phyloP scores from a whole-genome alignment of 2,888 invertebrate genomes.

The Leucoptera coffeella region DNA sequence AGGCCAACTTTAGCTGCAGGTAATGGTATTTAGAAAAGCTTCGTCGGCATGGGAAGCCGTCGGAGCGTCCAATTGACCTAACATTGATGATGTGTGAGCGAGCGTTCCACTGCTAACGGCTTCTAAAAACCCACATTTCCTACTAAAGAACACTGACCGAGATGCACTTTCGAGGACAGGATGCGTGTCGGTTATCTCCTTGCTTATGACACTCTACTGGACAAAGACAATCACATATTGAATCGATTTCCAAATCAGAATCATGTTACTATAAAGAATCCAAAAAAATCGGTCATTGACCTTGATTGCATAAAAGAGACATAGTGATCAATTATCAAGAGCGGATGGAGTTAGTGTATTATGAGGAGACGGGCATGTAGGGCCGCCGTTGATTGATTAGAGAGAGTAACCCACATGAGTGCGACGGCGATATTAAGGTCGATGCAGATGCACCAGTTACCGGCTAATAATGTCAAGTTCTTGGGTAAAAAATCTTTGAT shows the following conservation, averaged over 20 bases:
- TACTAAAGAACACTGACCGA: slow-evolving; percentile 33
- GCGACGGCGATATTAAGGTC: slow-evolving; percentile 38
- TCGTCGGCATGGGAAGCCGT: slow-evolving; percentile 14
- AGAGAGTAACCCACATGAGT: slow-evolving; percentile 46
- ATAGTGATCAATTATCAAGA: slow-evolving; percentile 19
- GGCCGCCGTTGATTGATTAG: slow-evolving; percentile 45
- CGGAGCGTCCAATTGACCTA: slow-evolving; percentile 27
- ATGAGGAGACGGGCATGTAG: slow-evolving; percentile 27
- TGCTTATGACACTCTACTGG: no score
- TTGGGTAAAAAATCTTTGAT: no score
- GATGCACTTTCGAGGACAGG: slow-evolving; percentile 35
- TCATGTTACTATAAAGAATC: no score
- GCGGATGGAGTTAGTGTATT: slow-evolving; percentile 21
- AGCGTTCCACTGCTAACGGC: slow-evolving; percentile 30
- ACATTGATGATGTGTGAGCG: slow-evolving; percentile 23
- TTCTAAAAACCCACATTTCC: slow-evolving; percentile 45
- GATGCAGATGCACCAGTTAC: slow-evolving; percentile 23
- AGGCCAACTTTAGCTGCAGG: slow-evolving; percentile 9
- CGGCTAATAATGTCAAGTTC: no score
- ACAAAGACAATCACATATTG: no score
- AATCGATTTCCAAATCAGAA: no score
- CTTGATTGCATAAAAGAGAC: slow-evolving; percentile 31
- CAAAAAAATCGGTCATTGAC: slow-evolving; percentile 39
- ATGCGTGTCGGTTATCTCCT: no score
- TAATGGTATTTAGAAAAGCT: slow-evolving; percentile 14